Base-by-base conservation (phyloP, 2,888 invertebrate genomes). In the Nomada lathburiana region DNA sequence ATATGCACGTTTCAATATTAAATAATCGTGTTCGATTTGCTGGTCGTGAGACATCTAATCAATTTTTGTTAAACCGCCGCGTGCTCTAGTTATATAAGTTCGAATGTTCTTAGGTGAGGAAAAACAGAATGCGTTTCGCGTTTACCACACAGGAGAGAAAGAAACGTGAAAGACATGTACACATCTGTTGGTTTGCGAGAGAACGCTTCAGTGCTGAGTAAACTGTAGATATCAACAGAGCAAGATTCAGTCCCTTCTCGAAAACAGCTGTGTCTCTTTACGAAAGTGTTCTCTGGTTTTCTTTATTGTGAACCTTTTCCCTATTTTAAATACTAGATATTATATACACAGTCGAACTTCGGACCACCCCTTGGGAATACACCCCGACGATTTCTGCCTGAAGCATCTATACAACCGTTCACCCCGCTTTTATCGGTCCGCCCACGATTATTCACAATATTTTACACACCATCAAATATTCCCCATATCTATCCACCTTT, bases 211-310 rank as follows among this genome's bases (percentile, higher is more conserved):
- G 23, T 62, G 47, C 26, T 72, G 23, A 23, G 62, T 67, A 80
- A 80, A 80, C 80, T 71, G 23, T 78, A 50, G 42, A 68, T 67
- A 50, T 18, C 53, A 62, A 13, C 52, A 44, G 26, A 57, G 53
- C 20, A 59, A 57, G 55, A n/a, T 63, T 72, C 71, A 72, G 55
- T 44, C 67, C 62, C 55, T 55, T 67, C 67, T 57, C 57, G 36
- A 72, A 80, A 80, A 78, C 80, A 80, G 80, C 80, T 80, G 80
- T 36, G n/a, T 52, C 70, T 55, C 52, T 78, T 80, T 78, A 72
- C 71, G 13, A 42, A 71, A 78, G 52, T 52, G 44, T 80, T 63
- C 44, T 26, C 52, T 63, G 20, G 44, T 29, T 72, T 57, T 57
- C 55, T 52, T 71, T 78, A 62, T 80, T 47, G 16, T 57, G 52